These are phyloP conservation scores for Rhinolophus sinicus DNA, from an alignment of 2,113 vertebrate genomes.

Conservation along the genomic window DNA sequence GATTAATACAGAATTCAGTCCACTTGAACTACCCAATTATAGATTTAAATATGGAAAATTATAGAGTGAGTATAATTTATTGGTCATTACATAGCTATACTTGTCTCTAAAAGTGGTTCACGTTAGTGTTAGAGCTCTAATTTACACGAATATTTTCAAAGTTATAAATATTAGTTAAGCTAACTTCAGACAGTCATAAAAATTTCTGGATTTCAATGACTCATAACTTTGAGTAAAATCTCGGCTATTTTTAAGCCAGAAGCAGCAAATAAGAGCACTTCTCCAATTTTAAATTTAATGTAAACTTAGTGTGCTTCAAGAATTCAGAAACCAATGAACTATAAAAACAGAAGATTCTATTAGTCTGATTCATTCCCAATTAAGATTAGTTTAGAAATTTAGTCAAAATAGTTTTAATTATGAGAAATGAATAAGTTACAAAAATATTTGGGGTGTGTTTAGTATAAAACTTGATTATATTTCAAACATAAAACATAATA, in stretches of 20 bases:
- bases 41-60: not conserved
- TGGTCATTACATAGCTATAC: not conserved
- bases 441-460: slow-evolving; percentile 5
- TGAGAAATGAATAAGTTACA: not conserved
- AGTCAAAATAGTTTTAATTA: slow-evolving; percentile 33
- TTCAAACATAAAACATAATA: slow-evolving; percentile 10
- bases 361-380: not conserved
- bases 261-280: not conserved
- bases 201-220: slow-evolving; percentile 31
- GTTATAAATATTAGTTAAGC: not conserved
- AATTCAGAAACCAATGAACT: slow-evolving; percentile 63
- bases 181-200: not conserved
- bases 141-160: not conserved
- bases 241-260: slow-evolving; percentile 49
- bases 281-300: slow-evolving; percentile 53
- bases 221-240: slow-evolving; percentile 42
- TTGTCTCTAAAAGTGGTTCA: not conserved
- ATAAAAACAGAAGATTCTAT: slow-evolving; percentile 44
- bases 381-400: slow-evolving; percentile 43
- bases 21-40: not conserved
- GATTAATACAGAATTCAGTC: not conserved
- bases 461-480: not conserved
- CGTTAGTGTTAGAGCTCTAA: not conserved
- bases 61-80: not conserved
- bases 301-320: slow-evolving; percentile 49